A percentile compares a stretch with the other conserved stretches of the same genome.
Evolutionary conservation across 2,113 vertebrate species (phyloP).

Genomic region (Delphinapterus leucas): DNA sequence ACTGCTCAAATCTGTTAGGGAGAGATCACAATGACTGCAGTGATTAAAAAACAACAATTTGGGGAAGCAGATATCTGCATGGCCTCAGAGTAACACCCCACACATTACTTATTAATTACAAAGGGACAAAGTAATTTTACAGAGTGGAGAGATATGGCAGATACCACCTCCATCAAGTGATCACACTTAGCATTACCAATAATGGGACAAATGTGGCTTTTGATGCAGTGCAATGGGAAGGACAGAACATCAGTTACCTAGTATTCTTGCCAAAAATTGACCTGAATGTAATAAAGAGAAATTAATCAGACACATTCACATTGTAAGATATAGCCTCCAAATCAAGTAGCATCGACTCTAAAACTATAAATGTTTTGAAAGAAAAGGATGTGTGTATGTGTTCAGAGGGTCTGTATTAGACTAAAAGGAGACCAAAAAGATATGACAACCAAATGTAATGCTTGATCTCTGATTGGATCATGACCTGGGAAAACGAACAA

Average conservation of each 20-base stretch:
- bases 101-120: conserved; percentile 54
- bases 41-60: conserved; percentile 57
- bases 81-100: background rate
- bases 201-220: background rate
- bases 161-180: background rate
- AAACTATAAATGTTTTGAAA: background rate
- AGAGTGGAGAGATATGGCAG: background rate
- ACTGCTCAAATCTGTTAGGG: conserved; percentile 30
- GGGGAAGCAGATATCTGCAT: conserved; percentile 11
- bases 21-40: conserved; percentile 26
- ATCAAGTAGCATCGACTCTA: background rate
- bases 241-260: background rate
- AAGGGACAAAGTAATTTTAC: background rate
- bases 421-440: conserved; percentile 25
- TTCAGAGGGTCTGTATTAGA: background rate
- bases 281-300: conserved; percentile 27
- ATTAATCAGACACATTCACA: background rate
- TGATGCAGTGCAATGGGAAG: background rate
- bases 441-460: background rate
- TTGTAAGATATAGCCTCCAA: background rate
- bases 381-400: background rate
- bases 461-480: background rate
- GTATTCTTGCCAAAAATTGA: background rate
- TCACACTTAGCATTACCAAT: background rate
- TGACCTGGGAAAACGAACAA: background rate